Base-by-base conservation (phyloP, 2,888 invertebrate species). In the Temnothorax unifasciatus region DNA sequence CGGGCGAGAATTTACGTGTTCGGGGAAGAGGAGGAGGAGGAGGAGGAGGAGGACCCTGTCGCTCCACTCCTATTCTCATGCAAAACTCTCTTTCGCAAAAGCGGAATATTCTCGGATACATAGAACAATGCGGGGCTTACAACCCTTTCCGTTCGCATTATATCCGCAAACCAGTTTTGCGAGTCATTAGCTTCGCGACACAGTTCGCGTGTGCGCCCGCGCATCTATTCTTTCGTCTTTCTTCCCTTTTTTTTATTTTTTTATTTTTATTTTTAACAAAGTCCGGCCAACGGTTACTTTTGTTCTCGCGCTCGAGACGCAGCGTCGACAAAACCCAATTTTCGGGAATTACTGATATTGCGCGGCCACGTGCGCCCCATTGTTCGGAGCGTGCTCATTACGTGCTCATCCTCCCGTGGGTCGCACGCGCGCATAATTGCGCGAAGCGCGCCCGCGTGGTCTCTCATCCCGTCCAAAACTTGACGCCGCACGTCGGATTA, bases 101-200 rank as follows among this genome's bases (percentile, higher is more conserved):
- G 57, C 38, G 44, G 81, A 83, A 83, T 57, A 74, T 79, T 76
- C 52, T 52, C 63, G 76, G 64, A 38, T 9, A 68, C 73, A 44
- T 87, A 86, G 87, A 85, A 87, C 85, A 83, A 87, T 86, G 75
- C 29, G 9, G 73, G 4, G 52, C 64, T 57, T 44, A 38, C 76
- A 47, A 73, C 86, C 82, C 84, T 68, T 87, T 66, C 82, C 84
- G 64, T 75, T 64, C 68, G 90, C 82, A 85, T 85, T 87, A 88
- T 88, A 76, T 73, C 6, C 57, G 83, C 71, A 87, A 92, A 92
- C 92, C 91, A 90, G 92, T 92, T 90, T 84, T 25, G 85, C 81
- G 52, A 50, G 88, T 91, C 90, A 90, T 92, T 92, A 91, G 88
- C 85, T 77, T 73, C 50, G 61, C 66, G 77, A 59, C 41, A 71